Percentiles rank a stretch among this genome's conserved stretches.
These are phyloP conservation scores for Pseudopodoces humilis DNA, from an alignment of 2,113 vertebrate genomes.

Conservation along the genomic window DNA sequence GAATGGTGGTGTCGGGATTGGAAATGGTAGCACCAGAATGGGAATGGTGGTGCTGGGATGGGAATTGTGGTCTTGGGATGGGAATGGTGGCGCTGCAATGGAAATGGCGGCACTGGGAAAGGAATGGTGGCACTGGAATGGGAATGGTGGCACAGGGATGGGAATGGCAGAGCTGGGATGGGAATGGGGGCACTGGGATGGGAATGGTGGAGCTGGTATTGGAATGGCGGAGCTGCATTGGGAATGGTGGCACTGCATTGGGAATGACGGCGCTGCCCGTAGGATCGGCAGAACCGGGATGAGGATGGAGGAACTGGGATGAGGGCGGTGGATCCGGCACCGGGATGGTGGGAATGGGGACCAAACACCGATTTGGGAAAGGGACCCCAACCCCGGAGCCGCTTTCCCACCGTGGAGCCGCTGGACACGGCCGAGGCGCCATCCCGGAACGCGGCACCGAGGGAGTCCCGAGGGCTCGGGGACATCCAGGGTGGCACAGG, in stretches of 20 bases:
- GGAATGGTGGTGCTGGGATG: not conserved
- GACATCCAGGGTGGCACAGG: not conserved
- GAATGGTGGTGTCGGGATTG: rapidly evolving
- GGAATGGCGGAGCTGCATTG: rapidly evolving
- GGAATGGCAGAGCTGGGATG: rapidly evolving
- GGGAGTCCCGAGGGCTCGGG: rapidly evolving
- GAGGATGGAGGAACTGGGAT: not conserved
- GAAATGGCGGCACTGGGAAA: rapidly evolving
- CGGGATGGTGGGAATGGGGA: rapidly evolving
- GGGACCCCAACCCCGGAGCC: rapidly evolving
- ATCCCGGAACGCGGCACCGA: rapidly evolving
- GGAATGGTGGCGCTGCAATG: rapidly evolving
- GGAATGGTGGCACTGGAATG: rapidly evolving
- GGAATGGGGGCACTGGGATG: rapidly evolving
- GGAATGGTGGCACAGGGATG: rapidly evolving
- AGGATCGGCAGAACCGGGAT: no score
- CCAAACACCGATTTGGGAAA: not conserved
- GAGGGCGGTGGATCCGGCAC: rapidly evolving
- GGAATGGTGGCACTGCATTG: rapidly evolving
- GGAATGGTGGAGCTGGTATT: rapidly evolving
- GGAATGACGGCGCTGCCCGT: rapidly evolving
- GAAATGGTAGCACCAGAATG: no score
- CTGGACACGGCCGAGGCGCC: rapidly evolving
- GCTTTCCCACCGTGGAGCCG: rapidly evolving
- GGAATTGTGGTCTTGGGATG: no score